phyloP scores from a whole-genome alignment of 2,113 vertebrate genomes.

The Aythya baeri region DNA sequence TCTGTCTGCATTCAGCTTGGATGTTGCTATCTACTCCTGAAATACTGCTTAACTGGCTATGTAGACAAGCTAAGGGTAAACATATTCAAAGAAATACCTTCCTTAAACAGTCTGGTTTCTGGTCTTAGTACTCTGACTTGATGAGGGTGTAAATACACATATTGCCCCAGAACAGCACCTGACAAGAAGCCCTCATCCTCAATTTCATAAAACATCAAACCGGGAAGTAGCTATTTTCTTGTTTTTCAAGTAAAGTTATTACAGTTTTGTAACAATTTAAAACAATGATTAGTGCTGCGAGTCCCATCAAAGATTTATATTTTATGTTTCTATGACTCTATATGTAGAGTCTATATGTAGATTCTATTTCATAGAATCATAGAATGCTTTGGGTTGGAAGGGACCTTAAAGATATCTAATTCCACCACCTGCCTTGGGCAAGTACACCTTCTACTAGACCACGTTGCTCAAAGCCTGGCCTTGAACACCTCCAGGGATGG shows the following conservation, averaged over 20 bases:
- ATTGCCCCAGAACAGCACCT: neutral
- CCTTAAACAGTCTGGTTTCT: neutral
- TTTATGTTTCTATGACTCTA: neutral
- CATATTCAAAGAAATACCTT: neutral
- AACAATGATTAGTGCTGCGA: neutral
- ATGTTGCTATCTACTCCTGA: neutral
- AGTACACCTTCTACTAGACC: too few species aligned
- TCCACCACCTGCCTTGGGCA: too few species aligned
- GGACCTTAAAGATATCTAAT: too few species aligned
- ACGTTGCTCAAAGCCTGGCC: too few species aligned
- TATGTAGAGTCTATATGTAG: too few species aligned
- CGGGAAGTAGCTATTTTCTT: neutral
- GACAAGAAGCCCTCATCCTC: neutral
- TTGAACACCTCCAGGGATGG: too few species aligned
- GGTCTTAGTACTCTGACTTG: rapidly evolving
- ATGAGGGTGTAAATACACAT: rapidly evolving
- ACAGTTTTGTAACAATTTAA: neutral
- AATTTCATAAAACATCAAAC: neutral
- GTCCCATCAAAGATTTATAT: neutral
- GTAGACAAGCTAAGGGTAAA: neutral
- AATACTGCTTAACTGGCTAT: neutral
- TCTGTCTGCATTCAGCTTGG: neutral
- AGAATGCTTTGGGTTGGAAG: too few species aligned
- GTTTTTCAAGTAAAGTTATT: neutral
- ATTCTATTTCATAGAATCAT: neutral